Conservation (phyloP, 30 jellyfish, hydroid and myxozoan genomes). For the Pseudorhiza aurosa region DNA sequence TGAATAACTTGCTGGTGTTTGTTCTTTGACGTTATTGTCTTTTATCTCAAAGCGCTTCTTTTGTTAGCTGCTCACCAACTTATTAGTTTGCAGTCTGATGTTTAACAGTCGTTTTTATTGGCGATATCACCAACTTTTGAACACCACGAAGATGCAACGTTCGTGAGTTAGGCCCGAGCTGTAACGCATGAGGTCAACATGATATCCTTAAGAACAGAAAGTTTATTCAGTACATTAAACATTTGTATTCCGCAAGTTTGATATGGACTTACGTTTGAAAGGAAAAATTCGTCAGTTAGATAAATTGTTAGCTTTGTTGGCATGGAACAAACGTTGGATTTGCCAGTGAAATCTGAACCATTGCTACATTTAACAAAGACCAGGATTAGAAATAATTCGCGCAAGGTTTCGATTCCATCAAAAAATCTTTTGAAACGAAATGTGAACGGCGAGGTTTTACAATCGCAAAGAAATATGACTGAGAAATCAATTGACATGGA, state of each 20-base stretch:
- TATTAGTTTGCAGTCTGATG: neutral
- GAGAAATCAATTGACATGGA: neutral
- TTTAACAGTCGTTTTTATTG: too few species aligned
- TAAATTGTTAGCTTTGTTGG: conserved; percentile 9
- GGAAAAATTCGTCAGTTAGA: conserved; percentile 10
- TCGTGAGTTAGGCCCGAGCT: too few species aligned
- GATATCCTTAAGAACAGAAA: neutral
- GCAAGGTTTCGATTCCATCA: conserved; percentile 52
- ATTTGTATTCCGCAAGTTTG: conserved; percentile 25
- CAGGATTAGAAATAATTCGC: conserved; percentile 47
- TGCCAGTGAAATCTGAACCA: conserved; percentile 48
- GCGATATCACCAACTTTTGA: too few species aligned
- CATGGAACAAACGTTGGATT: conserved; percentile 65
- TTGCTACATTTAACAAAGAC: conserved; percentile 59
- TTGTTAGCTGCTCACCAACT: neutral
- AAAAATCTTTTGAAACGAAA: conserved; percentile 38
- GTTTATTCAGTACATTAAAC: conserved; percentile 13
- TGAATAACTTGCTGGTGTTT: conserved; percentile 9
- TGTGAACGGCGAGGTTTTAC: neutral
- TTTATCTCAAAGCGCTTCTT: neutral
- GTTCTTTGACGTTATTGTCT: neutral
- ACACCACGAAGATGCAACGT: too few species aligned
- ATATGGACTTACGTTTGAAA: conserved; percentile 11
- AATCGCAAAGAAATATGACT: neutral
- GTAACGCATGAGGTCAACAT: neutral